Conservation (phyloP, 2,113 vertebrate species). For the Loxodonta africana region DNA sequence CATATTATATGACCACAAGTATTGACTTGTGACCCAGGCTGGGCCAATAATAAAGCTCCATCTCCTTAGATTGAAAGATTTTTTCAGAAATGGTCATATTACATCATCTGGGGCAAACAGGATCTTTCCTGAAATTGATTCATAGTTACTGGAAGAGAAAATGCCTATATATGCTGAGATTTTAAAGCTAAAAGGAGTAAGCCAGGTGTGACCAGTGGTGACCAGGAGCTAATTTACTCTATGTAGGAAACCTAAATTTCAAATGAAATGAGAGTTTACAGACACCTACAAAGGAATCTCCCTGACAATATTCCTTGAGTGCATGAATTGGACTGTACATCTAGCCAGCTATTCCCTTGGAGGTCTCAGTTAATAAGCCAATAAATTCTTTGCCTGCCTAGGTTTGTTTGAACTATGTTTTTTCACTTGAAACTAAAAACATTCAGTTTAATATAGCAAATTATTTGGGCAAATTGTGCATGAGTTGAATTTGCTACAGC, state of each 20-base stretch:
- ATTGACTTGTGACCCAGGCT: not conserved
- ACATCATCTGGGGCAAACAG: not conserved
- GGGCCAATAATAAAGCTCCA: not conserved
- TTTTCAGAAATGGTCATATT: not conserved
- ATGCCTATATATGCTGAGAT: not conserved
- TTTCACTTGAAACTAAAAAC: not conserved
- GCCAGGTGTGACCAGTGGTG: not conserved
- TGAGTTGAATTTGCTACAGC: not conserved
- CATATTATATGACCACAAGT: not conserved
- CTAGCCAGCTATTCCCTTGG: not conserved
- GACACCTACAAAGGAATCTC: not conserved
- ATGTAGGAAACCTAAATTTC: not conserved
- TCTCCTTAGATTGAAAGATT: not conserved
- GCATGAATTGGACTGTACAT: not conserved
- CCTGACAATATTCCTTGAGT: not conserved
- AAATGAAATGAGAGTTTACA: not conserved
- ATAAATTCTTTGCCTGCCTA: not conserved
- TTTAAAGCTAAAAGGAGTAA: not conserved
- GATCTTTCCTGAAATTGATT: not conserved
- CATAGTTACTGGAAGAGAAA: not conserved
- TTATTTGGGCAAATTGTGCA: not conserved
- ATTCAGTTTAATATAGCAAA: not conserved
- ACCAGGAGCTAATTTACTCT: not conserved
- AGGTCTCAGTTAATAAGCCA: not conserved
- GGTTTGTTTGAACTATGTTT: not conserved